Conservation (phyloP, 1,140 invertebrate species). For the Akabosia matsudoensis region DNA sequence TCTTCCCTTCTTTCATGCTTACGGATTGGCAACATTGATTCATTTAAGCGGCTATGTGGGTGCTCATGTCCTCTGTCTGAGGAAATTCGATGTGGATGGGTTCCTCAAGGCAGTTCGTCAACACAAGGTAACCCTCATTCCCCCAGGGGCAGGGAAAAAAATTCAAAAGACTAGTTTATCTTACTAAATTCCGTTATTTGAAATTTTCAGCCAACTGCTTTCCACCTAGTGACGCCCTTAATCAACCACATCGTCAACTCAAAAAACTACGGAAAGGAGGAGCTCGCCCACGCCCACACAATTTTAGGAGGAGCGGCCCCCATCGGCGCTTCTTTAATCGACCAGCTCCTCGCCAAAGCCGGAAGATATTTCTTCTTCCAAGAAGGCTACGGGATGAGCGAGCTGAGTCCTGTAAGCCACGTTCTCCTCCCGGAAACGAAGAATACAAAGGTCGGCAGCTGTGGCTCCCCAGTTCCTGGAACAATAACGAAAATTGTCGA, state of each 20-base stretch:
- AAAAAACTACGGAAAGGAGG: conserved; percentile 59
- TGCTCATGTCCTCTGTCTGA: conserved; percentile 65
- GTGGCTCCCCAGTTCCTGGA: conserved; percentile 62
- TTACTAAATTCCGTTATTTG: not conserved
- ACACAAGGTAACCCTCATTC: conserved; percentile 55
- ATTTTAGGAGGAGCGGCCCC: conserved; percentile 56
- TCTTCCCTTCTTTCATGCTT: conserved; percentile 27
- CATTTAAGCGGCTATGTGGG: conserved; percentile 57
- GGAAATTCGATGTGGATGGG: conserved; percentile 67
- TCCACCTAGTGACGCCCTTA: conserved; percentile 57
- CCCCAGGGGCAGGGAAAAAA: no score
- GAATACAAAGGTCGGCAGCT: conserved; percentile 62
- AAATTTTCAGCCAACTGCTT: conserved; percentile 48
- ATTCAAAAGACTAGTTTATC: not conserved
- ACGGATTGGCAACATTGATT: not conserved
- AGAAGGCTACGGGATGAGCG: conserved; percentile 55
- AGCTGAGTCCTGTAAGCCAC: conserved; percentile 4
- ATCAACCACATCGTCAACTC: conserved; percentile 67
- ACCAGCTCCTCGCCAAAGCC: conserved; percentile 35
- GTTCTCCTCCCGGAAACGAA: not conserved
- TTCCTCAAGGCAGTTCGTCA: conserved; percentile 65
- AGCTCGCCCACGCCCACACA: conserved; percentile 57
- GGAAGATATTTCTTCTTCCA: conserved; percentile 36
- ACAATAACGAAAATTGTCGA: conserved; percentile 65
- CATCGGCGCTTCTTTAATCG: conserved; percentile 33